Base-by-base conservation (phyloP, 2,888 invertebrate species). In the Yponomeuta cagnagella region DNA sequence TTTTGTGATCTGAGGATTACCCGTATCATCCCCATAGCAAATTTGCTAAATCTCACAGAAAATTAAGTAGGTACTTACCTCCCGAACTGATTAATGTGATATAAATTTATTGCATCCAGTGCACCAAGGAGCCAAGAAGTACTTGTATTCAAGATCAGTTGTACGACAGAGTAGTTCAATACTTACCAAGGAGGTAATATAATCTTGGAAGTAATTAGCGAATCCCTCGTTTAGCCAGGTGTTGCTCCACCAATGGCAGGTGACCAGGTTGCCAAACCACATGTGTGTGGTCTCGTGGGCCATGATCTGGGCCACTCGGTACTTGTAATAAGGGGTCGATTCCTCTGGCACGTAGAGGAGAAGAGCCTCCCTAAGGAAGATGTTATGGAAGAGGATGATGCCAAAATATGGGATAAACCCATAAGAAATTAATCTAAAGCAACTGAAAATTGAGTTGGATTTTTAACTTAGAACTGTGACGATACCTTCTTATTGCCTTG, bases 281-380 rank as follows among this genome's bases (percentile, higher is more conserved):
- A 95, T 95, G 81, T 97, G 97, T 0, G 96, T 94, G 68, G 96
- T 90, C 83, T 97, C 97, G 79, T 97, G 97, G 0, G 96, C 95
- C 2, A 95, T 79, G 0, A 94, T 93, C 15, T 94, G 89, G 0
- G 93, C 93, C 0, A 94, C 92, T 65, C 90, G 80, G 76, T 95
- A 94, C 74, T 93, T 93, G 72, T 87, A 88, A 74, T 82, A 85
- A 0, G 90, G 87, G 0, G 87, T 86, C 0, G 93, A 92, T 63
- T 89, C 85, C 33, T 83, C 84, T 6, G 87, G 82, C 15, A 92
- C 89, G 75, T 88, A 93, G 1, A 94, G 90, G 5, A 93, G 72
- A 3, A 86, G 75, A 0, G 87, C 80, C 76, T 93, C 93, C 73
- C 93, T 93, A 43, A 8, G 69, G 2, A 31, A 48, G 48, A 12